Base-by-base conservation (phyloP, 2,113 vertebrate genomes). In the Centrocercus urophasianus region DNA sequence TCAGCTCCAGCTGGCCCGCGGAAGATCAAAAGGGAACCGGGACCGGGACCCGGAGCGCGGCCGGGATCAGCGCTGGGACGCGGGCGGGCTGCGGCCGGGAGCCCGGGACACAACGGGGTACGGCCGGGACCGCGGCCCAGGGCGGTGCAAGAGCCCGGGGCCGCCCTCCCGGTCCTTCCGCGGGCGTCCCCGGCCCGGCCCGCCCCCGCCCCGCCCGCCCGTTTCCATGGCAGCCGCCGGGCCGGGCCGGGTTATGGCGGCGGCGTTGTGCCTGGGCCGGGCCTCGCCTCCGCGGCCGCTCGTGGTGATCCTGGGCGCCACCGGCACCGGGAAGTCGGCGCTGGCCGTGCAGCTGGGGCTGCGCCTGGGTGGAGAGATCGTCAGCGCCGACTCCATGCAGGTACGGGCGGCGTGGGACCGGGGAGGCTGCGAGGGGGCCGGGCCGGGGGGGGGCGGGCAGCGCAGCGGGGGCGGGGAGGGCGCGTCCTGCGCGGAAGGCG, bases 371-470 rank as follows among this genome's bases (percentile, higher is more conserved):
- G 99, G 98, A 11, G 99, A 99, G 93, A 98, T 99, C 80, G 97
- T 99, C 96, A 99, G 99, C 97, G 99, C 99, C 4, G 99, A 99
- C 95, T 99, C 99, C 91, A 99, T 99, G 99, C 99, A 99, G 99
- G 99, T 99, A 97, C 18, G 50, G 85, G 67, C 50, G 50, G 25
- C 8, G 50, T 27, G 50, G 50, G 50, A 13, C 32, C 22, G 12
- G 38, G 30, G 28, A 43, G 47, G 34, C 63, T 5, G 14, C 24
- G 42, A 71, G n/a, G 30, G 43, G 4, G 20, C 10, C 47, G 50
- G 48, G 48, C 48, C 22, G 50, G 50, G 50, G 50, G 50, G 50
- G 50, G 25, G 3, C 24, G 50, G 24, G 50, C 50, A 27, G 24
- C 21, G 48, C 50, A 13, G 50, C 24, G 24, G 50, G 13, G 25